Evolutionary conservation across 1,140 invertebrate species (phyloP), one percentile per base, ranked within the genome.

Genomic region (Brachionus sp.): DNA sequence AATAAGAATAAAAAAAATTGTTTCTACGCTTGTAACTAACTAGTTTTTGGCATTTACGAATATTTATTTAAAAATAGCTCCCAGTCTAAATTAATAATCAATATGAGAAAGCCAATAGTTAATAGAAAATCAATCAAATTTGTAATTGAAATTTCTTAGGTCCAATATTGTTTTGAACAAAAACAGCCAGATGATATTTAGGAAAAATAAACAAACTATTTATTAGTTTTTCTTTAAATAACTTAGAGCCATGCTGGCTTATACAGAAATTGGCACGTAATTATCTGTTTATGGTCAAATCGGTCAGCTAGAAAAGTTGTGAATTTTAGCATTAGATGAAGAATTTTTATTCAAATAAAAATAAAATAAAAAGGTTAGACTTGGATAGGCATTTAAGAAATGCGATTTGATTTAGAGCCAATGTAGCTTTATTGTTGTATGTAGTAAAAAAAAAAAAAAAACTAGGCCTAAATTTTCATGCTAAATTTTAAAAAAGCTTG

Each of bases 61-160:
- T 66, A 66, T 66, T 66, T 66, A 19, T 66, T 33, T 66, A 33
- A 66, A 66, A 66, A 66, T 66, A 66, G 25, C 64, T 37, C 64
- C 33, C 33, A 66, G 64, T 33, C 64, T 70, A 16, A 70, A 70
- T 70, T 35, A 39, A 70, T 70, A 37, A 70, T 70, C 66, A 70
- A 70, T 70, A 39, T 70, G 66, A 70, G 66, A 70, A 70, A 70
- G 37, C 66, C 33, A 70, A 70, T 70, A 70, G 66, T 70, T 70
- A 70, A 70, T 70, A 39, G 37, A 39, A 39, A 70, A 70, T 70
- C 66, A 70, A 37, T 70, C 66, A 70, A 70, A 70, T 57, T 57
- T 57, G 50, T 57, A 57, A 57, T 9, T 5, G 4, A 57, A 57
- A 57, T 57, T 57, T 57, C 50, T 57, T 57, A 57, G 50, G 50